Evolutionary conservation across 2,113 vertebrate species (phyloP).

Genomic region (Corythornis cristatus): DNA sequence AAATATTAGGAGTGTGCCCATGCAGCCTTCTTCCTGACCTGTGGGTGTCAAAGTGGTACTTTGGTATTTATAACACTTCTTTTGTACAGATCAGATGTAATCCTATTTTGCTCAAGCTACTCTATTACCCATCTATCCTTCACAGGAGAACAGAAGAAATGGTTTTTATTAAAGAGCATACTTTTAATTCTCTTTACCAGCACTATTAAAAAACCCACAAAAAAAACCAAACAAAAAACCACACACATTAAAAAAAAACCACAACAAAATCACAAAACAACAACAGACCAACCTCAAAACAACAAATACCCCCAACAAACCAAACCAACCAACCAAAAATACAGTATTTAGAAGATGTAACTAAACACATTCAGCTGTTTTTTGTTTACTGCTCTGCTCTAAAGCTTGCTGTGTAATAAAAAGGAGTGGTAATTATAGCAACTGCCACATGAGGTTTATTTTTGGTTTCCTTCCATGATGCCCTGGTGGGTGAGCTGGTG

Average conservation of each 20-base stretch:
- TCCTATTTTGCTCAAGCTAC: background rate
- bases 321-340: too few relatives aligned
- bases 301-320: too few relatives aligned
- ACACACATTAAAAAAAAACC: too few relatives aligned
- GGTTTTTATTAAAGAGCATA: background rate
- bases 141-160: background rate
- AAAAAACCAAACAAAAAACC: too few relatives aligned
- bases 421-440: constrained; percentile 56
- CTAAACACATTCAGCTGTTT: background rate
- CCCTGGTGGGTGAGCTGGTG: constrained; percentile 1
- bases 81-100: background rate
- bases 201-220: background rate
- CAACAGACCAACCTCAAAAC: too few relatives aligned
- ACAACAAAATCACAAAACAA: too few relatives aligned
- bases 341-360: background rate
- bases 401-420: constrained; percentile 14
- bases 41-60: background rate
- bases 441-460: constrained; percentile 57
- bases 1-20: background rate
- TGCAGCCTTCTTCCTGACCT: background rate
- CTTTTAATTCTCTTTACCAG: background rate
- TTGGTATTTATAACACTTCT: background rate
- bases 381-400: constrained; percentile 6
- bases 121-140: background rate
- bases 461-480: constrained; percentile 64